These are phyloP conservation scores for Lasioglossum vierecki DNA, from an alignment of 2,888 invertebrate species.

Conservation along the genomic window DNA sequence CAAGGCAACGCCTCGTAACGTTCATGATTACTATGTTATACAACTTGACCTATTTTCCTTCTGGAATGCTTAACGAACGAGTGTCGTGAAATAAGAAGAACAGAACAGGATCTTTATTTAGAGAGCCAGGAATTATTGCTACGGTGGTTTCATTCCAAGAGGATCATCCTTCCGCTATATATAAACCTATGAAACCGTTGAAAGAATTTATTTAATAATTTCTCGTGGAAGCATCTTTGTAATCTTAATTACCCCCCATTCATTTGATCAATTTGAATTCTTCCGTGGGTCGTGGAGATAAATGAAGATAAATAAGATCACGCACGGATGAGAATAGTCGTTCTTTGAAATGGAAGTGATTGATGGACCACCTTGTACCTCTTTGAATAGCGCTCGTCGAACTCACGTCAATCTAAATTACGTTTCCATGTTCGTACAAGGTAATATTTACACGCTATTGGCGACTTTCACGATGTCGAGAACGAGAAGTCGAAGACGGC, in stretches of 20 bases:
- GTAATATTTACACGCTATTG: neutral
- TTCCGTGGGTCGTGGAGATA: no score
- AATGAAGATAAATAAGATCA: no score
- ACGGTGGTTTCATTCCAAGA: neutral
- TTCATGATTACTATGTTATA: slow-evolving; percentile 10
- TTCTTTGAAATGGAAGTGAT: neutral
- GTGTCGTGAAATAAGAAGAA: neutral
- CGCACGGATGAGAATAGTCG: neutral
- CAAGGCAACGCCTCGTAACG: slow-evolving; percentile 6
- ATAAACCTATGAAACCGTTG: no score
- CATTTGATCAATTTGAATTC: no score
- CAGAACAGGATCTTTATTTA: neutral
- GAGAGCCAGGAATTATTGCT: neutral
- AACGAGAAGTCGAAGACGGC: neutral
- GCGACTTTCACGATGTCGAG: neutral
- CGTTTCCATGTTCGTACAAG: neutral
- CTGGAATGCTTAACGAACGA: neutral
- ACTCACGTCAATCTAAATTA: slow-evolving; percentile 1
- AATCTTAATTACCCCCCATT: neutral
- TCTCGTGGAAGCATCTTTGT: neutral
- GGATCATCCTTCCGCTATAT: neutral
- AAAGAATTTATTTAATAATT: neutral
- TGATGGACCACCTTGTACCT: neutral
- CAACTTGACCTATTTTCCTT: slow-evolving; percentile 3
- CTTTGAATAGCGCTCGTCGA: neutral